phyloP scores from a whole-genome alignment of 2,797 vertebrate genomes.

The Syngnathus rostellatus region DNA sequence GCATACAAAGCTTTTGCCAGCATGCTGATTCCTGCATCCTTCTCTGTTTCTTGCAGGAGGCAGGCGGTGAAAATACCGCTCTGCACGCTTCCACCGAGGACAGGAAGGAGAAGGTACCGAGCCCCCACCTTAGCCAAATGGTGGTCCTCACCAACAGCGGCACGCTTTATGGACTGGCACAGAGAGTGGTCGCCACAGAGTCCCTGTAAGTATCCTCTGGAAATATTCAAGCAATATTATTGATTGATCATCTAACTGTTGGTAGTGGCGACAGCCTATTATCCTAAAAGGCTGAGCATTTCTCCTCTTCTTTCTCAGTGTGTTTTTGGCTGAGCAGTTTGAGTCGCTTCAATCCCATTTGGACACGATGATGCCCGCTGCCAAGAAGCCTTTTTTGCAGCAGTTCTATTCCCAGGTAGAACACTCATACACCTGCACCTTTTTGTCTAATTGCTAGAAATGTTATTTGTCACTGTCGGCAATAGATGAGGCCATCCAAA shows the following conservation, averaged over 20 bases:
- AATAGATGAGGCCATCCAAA: background rate
- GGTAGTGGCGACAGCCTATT: too few species aligned
- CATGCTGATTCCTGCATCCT: background rate
- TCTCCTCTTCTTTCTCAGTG: constrained; percentile 63
- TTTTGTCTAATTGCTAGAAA: background rate
- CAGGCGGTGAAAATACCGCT: constrained; percentile 69
- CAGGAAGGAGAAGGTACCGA: constrained; percentile 93
- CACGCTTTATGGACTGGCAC: constrained; percentile 84
- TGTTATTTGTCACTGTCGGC: background rate
- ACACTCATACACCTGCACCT: background rate
- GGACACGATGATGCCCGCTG: constrained; percentile 94
- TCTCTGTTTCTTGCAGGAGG: constrained; percentile 68
- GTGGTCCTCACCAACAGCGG: constrained; percentile 82
- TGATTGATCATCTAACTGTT: too few species aligned
- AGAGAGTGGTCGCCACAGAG: constrained; percentile 95
- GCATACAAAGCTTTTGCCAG: background rate
- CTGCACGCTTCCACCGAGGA: constrained; percentile 81
- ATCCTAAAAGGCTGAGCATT: too few species aligned
- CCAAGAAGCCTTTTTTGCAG: constrained; percentile 96
- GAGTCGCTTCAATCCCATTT: constrained; percentile 94
- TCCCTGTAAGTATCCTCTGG: constrained; percentile 80
- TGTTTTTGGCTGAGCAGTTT: constrained; percentile 96
- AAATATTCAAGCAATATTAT: too few species aligned
- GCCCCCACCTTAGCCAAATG: constrained; percentile 90
- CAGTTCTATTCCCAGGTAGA: constrained; percentile 98